Conservation (phyloP, 2,113 vertebrate species). For the Sula dactylatra region DNA sequence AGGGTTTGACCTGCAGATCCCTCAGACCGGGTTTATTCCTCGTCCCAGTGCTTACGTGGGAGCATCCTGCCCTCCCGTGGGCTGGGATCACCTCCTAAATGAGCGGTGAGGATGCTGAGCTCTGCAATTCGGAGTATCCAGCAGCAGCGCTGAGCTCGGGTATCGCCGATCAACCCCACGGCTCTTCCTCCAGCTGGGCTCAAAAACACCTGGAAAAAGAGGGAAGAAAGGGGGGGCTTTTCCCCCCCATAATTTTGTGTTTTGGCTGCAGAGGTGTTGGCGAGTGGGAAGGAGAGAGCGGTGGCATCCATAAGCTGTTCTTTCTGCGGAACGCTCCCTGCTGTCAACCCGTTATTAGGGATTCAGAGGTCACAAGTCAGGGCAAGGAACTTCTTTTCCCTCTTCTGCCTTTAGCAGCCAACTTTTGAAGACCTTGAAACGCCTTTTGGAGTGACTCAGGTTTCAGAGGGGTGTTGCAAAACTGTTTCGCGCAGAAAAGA, state of each 20-base stretch:
- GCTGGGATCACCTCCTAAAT: neutral
- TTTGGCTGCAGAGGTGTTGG: neutral
- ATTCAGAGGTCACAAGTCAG: neutral
- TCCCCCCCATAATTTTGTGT: neutral
- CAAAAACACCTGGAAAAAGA: neutral
- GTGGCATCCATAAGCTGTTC: neutral
- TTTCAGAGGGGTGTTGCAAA: neutral
- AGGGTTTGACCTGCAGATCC: neutral
- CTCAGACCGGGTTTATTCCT: neutral
- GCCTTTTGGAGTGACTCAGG: neutral
- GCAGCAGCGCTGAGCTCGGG: neutral
- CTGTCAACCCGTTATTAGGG: neutral
- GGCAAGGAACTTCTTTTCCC: neutral
- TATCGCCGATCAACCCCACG: rapidly evolving
- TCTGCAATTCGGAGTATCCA: neutral
- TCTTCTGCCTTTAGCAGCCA: neutral
- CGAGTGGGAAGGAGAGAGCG: neutral
- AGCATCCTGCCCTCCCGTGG: neutral
- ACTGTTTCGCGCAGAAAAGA: neutral
- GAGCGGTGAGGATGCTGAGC: neutral
- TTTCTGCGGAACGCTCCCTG: neutral
- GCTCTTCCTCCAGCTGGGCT: neutral
- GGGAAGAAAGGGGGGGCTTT: neutral
- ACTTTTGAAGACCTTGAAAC: neutral
- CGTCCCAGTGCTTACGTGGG: rapidly evolving